phyloP scores from a whole-genome alignment of 2,888 invertebrate species.

The Brachylomia viminalis region DNA sequence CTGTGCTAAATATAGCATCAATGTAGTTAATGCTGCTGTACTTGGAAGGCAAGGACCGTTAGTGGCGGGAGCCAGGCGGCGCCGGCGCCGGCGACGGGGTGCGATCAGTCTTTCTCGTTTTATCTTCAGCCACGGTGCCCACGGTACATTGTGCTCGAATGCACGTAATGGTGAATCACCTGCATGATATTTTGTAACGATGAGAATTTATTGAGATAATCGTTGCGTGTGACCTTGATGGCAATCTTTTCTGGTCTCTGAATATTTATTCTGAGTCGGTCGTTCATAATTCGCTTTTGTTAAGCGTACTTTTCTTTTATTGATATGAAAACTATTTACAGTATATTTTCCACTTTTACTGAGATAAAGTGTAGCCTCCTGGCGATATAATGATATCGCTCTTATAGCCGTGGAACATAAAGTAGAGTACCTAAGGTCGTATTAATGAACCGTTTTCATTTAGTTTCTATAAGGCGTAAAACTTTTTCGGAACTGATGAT shows the following conservation, averaged over 20 bases:
- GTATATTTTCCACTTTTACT: not conserved
- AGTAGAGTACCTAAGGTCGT: not conserved
- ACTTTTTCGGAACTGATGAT: not conserved
- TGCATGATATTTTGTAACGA: slow-evolving; percentile 53
- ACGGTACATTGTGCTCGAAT: slow-evolving; percentile 54
- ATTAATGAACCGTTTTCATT: not conserved
- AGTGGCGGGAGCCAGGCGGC: slow-evolving; percentile 78
- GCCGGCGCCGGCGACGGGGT: slow-evolving; percentile 71
- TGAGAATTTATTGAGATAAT: slow-evolving; percentile 44
- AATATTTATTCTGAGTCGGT: not conserved
- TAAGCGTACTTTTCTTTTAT: not conserved
- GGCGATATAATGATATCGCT: not conserved
- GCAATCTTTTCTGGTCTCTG: slow-evolving; percentile 10
- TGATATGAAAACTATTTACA: not conserved
- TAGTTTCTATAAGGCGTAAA: not conserved
- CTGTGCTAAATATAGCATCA: slow-evolving; percentile 80
- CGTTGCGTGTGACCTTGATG: slow-evolving; percentile 16
- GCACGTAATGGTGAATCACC: slow-evolving; percentile 61
- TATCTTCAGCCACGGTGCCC: slow-evolving; percentile 53
- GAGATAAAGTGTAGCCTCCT: not conserved
- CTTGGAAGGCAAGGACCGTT: slow-evolving; percentile 84
- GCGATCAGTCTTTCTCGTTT: slow-evolving; percentile 77
- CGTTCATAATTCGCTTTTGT: not conserved
- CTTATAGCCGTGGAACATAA: not conserved
- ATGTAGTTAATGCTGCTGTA: slow-evolving; percentile 79